Evolutionary conservation across 2,888 invertebrate genomes (phyloP), one percentile per base, ranked within the genome.

Genomic region (Andrena camellia): DNA sequence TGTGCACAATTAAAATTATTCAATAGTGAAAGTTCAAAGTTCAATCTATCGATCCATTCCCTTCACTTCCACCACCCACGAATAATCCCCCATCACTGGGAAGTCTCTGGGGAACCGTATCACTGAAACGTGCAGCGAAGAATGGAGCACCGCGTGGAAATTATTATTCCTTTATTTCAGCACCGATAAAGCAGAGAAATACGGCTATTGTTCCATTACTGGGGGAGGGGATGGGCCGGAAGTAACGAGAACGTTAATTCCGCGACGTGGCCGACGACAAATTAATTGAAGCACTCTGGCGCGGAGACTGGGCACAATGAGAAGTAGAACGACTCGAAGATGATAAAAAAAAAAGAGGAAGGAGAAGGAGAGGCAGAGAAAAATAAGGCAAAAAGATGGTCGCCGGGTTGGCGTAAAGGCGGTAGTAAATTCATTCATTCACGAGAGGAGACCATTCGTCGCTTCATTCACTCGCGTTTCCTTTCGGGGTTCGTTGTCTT

Each of bases 361-460:
- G 23, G 13, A 20, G 57, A 3, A 2, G 26, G 8, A 13, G 79
- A 78, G 76, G 71, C 67, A 59, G 76, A 23, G 50, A 60, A 33
- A 10, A 52, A 48, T 60, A 31, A 17, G 54, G 29, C 52, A n/a
- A 64, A 67, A 77, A 79, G 63, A 73, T 69, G 81, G 74, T 63
- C 13, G 62, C 71, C 17, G 57, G 31, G 62, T 64, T 64, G 68
- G 75, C 72, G 78, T 72, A 78, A 85, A 84, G 85, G 35, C 88
- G 86, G 86, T 86, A 89, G 90, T 90, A 90, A 89, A 89, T 91
- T 91, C 91, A 92, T 91, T 91, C 91, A 92, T 92, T 92, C 91
- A 91, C 84, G 78, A 88, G 89, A 85, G 54, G 54, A 85, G 74
- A 60, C 78, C 89, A 87, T 90, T 87, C 88, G 88, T 91, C 86